phyloP scores from a whole-genome alignment of 2,888 invertebrate species.

The Lithodes maja region DNA sequence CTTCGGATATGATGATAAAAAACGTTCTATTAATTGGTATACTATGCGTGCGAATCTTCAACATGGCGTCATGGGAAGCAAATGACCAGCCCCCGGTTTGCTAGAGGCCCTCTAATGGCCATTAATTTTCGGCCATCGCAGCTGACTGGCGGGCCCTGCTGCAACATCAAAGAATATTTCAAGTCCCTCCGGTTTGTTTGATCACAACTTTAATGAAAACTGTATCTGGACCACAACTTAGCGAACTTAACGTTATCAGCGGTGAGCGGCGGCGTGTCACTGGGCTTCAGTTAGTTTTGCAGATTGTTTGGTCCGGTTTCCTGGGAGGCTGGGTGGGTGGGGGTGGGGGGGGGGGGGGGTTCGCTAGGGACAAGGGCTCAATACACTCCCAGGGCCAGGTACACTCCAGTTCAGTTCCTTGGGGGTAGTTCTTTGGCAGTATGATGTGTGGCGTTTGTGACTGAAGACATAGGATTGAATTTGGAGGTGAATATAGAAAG shows the following conservation, averaged over 20 bases:
- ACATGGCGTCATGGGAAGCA: no score
- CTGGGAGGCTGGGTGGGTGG: not conserved
- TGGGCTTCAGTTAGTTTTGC: constrained; percentile 52
- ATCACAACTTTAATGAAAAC: constrained; percentile 66
- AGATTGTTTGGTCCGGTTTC: constrained; percentile 36
- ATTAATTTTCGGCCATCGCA: constrained; percentile 52
- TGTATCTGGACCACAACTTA: constrained; percentile 56
- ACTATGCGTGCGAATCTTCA: no score
- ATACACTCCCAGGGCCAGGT: no score
- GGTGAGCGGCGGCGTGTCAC: not conserved
- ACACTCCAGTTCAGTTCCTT: not conserved
- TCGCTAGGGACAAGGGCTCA: no score
- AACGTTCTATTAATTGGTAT: no score
- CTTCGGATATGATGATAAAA: no score
- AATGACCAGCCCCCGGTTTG: no score
- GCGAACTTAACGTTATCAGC: constrained; percentile 50
- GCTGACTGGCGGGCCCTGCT: constrained; percentile 27
- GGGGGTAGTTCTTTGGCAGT: not conserved
- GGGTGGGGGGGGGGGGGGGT: no score
- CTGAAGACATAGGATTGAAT: not conserved
- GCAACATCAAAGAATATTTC: constrained; percentile 61
- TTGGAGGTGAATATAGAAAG: no score
- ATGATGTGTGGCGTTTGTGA: constrained; percentile 10
- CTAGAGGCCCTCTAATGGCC: constrained; percentile 29
- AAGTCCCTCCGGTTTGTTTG: constrained; percentile 58